phyloP scores from a whole-genome alignment of 2,113 vertebrate species.

The Chaetura pelagica region DNA sequence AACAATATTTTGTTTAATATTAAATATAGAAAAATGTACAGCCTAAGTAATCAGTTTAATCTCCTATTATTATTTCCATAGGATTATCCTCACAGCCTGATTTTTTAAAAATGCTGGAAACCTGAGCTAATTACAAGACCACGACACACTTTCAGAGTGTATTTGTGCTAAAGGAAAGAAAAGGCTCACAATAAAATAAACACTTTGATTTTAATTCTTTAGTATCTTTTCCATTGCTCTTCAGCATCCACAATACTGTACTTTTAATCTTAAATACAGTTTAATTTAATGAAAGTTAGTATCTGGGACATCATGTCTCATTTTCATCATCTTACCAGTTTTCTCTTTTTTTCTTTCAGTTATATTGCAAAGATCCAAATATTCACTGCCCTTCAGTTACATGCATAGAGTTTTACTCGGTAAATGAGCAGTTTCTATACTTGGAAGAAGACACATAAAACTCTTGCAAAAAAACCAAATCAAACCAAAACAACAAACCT shows the following conservation, averaged over 20 bases:
- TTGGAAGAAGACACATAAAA: neutral
- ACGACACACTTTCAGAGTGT: neutral
- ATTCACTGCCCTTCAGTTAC: neutral
- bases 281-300: neutral
- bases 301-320: neutral
- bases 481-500: too few relatives aligned
- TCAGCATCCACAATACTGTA: neutral
- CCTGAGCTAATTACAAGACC: neutral
- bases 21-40: neutral
- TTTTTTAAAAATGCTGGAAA: neutral
- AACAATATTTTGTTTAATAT: neutral
- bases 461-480: neutral
- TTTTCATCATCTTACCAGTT: neutral
- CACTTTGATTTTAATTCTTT: neutral
- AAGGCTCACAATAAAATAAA: neutral
- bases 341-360: neutral
- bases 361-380: neutral
- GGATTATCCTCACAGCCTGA: neutral
- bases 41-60: neutral
- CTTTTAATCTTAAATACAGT: neutral
- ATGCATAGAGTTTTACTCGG: neutral
- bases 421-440: neutral
- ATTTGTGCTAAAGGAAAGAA: neutral
- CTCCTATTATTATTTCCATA: neutral
- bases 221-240: neutral